Base-by-base conservation (phyloP, 2,797 vertebrate genomes). In the Synaphobranchus kaupii region DNA sequence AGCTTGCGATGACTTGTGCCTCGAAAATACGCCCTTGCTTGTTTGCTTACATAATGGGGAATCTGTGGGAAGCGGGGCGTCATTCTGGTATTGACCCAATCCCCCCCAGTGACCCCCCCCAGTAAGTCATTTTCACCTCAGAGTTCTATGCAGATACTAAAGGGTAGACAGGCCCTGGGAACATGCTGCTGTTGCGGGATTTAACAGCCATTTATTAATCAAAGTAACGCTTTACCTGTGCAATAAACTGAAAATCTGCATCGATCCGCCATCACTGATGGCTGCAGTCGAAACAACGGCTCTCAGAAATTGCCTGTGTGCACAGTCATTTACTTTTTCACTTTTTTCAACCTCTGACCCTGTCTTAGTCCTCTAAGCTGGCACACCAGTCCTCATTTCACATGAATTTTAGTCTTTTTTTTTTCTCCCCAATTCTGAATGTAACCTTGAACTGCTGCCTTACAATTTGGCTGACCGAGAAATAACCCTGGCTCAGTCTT, bases 401-500 rank as follows among this genome's bases (percentile, higher is more conserved):
- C 63, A n/a, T 48, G 60, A 48, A 10, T 1, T 47, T 34, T 4
- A 52, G 58, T 28, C 39, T 25, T 52, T 28, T 58, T 48, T 44
- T 25, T 52, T 28, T 58, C 28, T 44, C 58, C 44, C 12, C 47
- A 22, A n/a, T 60, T 31, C 63, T 73, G 31, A 28, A 56, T 60
- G 87, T 85, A 44, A 88, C 71, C 84, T 68, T 81, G 84, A 87
- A 56, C 47, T 22, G 31, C 50, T 44, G 34, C 13, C 82, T 58
- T 78, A n/a, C 50, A 56, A 56, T 78, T 60, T 80, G 85, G 68
- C 85, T 68, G 31, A 58, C 85, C 52, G 68, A 54, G 50, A 86
- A 80, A 86, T 86, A 66, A 86, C 85, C 85, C 52, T 39, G 50
- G 12, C 13, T 17, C 31, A 44, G 28, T 31, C 2, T 78, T 86